Evolutionary conservation across 2,888 invertebrate species (phyloP), one percentile per base, ranked within the genome.

Genomic region (Cantharis nigra): DNA sequence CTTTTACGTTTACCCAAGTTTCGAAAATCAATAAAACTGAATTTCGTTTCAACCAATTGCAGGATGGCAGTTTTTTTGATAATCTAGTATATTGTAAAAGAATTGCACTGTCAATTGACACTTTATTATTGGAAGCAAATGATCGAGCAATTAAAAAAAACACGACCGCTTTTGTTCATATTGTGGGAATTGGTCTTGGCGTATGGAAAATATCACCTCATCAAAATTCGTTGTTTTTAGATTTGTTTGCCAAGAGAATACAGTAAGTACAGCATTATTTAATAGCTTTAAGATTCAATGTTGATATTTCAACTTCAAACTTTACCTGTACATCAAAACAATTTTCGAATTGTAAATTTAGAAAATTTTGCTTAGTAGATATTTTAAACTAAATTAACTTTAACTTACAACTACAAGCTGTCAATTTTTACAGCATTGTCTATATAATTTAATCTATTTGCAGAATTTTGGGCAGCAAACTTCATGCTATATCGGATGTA

Each of bases 141-240:
- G 86, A 88, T 0, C 88, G 93, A n/a, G 93, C 91, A 0, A 86
- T 85, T 11, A 87, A 87, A 0, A 88, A 85, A 3, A 89, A 87
- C 23, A 91, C 89, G 30, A 87, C 88, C 7, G 93, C 92, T 0
- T 94, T 90, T 81, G 81, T 94, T 0, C 93, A 94, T 85, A 89
- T 94, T 9, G 91, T 94, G 33, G 94, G 94, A 11, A 90, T 92
- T 67, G 93, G 93, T 70, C 85, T 92, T 16, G 94, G 94, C 0
- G 93, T 93, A 0, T 94, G 94, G 94, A 91, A 87, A 83, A 88
- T 91, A 62, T 91, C 92, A 0, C 83, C 86, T 0, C 92, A 93
- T 78, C 94, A 94, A 83, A 89, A 90, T 13, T 89, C 91, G 81
- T 90, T 93, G 63, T 94, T 92, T 82, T 85, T 93, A 3, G 89